These are phyloP conservation scores for Hafferia zeledoni DNA, from an alignment of 2,797 vertebrate genomes.

Conservation along the genomic window DNA sequence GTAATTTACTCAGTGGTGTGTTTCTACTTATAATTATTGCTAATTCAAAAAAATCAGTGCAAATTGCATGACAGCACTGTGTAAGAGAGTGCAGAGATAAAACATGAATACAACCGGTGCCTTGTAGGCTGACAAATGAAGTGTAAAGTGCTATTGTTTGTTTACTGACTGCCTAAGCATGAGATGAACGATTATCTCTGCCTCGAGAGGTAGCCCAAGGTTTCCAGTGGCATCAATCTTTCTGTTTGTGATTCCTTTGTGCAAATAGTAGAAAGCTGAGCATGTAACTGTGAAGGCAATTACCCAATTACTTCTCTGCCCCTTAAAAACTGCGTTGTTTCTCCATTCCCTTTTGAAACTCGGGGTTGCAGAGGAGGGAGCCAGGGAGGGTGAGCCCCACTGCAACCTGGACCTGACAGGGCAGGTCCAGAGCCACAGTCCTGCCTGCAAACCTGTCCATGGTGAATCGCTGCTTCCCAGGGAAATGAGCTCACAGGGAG, in stretches of 20 bases:
- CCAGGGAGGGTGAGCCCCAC: not conserved
- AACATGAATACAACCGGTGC: not conserved
- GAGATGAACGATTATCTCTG: constrained; percentile 8
- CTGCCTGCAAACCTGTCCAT: not conserved
- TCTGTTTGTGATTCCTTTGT: not conserved
- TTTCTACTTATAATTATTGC: constrained; percentile 30
- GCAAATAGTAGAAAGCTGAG: not conserved
- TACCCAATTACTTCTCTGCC: not conserved
- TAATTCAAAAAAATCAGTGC: not conserved
- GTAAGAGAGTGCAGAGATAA: not conserved
- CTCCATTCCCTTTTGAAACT: not conserved
- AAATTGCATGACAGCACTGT: not conserved
- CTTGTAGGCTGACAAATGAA: constrained; percentile 4
- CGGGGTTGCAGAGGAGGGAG: not conserved
- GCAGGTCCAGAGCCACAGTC: not conserved
- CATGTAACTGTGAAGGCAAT: not conserved
- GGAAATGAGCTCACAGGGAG: not conserved
- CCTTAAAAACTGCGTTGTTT: not conserved
- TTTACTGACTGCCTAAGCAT: constrained; percentile 22
- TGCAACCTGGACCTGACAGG: not conserved
- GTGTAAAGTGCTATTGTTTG: constrained; percentile 21
- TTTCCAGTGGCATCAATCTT: not conserved
- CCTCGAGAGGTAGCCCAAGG: not conserved
- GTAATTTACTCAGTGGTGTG: constrained; percentile 6
- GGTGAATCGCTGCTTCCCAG: not conserved